phyloP scores from a whole-genome alignment of 2,797 vertebrate genomes.

The Peromyscus attwateri region DNA sequence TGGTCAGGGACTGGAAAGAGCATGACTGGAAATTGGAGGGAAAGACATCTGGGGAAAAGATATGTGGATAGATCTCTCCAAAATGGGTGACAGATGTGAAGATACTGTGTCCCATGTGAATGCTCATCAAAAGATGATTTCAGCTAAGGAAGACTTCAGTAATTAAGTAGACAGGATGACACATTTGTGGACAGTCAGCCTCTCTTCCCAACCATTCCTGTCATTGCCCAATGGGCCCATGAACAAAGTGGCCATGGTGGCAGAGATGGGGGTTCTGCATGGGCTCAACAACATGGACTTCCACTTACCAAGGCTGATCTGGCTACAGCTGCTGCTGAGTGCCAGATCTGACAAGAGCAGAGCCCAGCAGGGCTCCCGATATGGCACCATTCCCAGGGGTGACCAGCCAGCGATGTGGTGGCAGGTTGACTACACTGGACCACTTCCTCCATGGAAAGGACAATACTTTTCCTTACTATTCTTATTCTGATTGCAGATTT shows the following conservation, averaged over 20 bases:
- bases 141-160: neutral
- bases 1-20: neutral
- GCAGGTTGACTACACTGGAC: neutral
- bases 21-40: neutral
- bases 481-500: neutral
- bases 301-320: neutral
- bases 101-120: neutral
- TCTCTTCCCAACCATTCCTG: neutral
- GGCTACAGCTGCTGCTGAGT: neutral
- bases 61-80: neutral
- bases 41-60: neutral
- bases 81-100: neutral
- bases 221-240: neutral
- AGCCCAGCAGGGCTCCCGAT: neutral
- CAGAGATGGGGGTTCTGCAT: neutral
- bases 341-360: neutral
- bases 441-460: neutral
- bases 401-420: neutral
- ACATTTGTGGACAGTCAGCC: neutral
- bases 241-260: neutral
- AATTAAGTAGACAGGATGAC: neutral
- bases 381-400: neutral
- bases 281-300: neutral
- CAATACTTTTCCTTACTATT: neutral
- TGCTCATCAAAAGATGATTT: neutral